Conservation (phyloP, 2,888 invertebrate genomes). For the Elmis aenea region DNA sequence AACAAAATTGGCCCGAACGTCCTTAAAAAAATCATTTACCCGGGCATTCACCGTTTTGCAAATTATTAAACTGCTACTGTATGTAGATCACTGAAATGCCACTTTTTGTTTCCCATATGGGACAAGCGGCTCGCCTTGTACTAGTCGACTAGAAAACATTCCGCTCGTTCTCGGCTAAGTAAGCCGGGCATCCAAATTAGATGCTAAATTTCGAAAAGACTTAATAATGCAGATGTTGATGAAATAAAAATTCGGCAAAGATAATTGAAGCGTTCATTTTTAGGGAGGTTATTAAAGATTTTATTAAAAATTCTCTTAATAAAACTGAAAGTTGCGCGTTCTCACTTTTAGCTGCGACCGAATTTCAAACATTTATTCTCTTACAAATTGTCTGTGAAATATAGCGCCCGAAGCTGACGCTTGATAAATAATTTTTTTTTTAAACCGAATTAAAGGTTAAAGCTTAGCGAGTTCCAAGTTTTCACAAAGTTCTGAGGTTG, state of each 20-base stretch:
- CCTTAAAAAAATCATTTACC: slow-evolving; percentile 16
- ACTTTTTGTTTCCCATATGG: slow-evolving; percentile 27
- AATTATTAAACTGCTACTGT: slow-evolving; percentile 12
- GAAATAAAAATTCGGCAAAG: slow-evolving; percentile 3
- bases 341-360: no score
- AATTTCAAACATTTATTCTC: no score
- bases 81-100: slow-evolving; percentile 21
- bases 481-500: slow-evolving; percentile 9
- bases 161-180: slow-evolving; percentile 8
- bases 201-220: slow-evolving; percentile 9
- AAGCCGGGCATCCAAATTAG: slow-evolving; percentile 13
- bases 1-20: no score
- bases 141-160: slow-evolving; percentile 25
- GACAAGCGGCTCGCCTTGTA: slow-evolving; percentile 9
- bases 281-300: slow-evolving; percentile 2
- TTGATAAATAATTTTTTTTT: no score
- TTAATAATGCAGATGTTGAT: slow-evolving; percentile 13
- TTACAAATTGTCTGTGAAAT: no score
- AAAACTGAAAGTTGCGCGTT: neutral
- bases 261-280: slow-evolving; percentile 3
- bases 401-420: no score
- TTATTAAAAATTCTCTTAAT: slow-evolving; percentile 6
- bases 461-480: no score
- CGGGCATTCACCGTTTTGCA: slow-evolving; percentile 18
- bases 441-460: no score